These are phyloP conservation scores for Andrena camellia DNA, from an alignment of 2,888 invertebrate species.

Conservation along the genomic window DNA sequence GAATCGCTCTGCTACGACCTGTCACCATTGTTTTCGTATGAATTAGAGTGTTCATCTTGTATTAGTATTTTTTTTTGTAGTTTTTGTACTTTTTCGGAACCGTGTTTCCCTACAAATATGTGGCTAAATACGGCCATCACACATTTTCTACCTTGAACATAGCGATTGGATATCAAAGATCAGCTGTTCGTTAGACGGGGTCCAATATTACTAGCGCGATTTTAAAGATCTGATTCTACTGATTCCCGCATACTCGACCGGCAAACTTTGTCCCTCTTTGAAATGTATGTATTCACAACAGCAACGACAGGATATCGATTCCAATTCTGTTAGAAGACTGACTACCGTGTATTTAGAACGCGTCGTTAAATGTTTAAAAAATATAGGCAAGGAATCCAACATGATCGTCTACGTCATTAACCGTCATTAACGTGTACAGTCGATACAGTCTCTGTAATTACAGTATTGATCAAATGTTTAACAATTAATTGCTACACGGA, in stretches of 20 bases:
- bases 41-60: conserved; percentile 78
- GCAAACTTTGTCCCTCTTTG: no score
- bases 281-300: neutral
- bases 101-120: conserved; percentile 69
- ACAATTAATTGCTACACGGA: neutral
- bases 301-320: neutral
- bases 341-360: conserved; percentile 5
- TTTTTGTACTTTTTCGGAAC: conserved; percentile 54
- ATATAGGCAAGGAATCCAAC: neutral
- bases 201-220: neutral
- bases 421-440: neutral
- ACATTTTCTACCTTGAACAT: conserved; percentile 61
- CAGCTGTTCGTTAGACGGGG: conserved; percentile 42
- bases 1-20: conserved; percentile 73
- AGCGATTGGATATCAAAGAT: conserved; percentile 50
- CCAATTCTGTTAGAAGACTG: neutral
- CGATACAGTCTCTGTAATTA: neutral
- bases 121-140: conserved; percentile 74
- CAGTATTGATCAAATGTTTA: neutral
- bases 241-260: neutral
- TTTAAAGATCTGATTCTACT: neutral
- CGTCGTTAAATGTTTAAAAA: conserved; percentile 2
- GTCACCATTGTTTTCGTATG: conserved; percentile 75
- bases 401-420: neutral
- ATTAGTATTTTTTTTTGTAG: conserved; percentile 36